phyloP scores from a whole-genome alignment of 2,888 invertebrate species.

The Athripsodes cinereus region DNA sequence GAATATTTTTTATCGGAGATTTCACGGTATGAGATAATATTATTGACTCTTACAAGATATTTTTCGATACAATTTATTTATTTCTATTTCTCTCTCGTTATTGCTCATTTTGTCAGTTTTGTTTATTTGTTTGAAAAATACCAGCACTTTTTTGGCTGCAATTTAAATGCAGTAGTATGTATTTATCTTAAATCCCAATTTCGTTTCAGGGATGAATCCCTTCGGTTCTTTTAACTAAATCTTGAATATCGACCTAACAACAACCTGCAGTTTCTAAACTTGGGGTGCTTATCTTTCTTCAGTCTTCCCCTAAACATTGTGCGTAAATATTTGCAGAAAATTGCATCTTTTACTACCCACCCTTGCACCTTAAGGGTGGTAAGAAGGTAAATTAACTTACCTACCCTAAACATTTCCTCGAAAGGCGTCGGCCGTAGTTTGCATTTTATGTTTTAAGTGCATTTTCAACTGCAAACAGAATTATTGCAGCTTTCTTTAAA shows the following conservation, averaged over 20 bases:
- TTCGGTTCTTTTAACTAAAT: slow-evolving; percentile 5
- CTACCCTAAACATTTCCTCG: neutral
- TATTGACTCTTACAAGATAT: no score
- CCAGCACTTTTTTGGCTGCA: neutral
- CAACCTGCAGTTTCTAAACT: slow-evolving; percentile 2
- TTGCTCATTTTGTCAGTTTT: no score
- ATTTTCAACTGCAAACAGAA: neutral
- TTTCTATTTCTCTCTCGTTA: no score
- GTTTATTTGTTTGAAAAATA: no score
- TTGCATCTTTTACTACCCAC: slow-evolving; percentile 14
- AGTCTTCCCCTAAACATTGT: slow-evolving; percentile 12
- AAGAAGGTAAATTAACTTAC: slow-evolving; percentile 6
- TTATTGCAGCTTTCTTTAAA: neutral
- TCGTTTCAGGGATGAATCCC: slow-evolving; percentile 11
- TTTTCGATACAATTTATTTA: no score
- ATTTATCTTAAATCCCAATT: neutral
- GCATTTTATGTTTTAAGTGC: neutral
- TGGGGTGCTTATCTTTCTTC: slow-evolving; percentile 9
- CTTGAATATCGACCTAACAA: slow-evolving; percentile 12
- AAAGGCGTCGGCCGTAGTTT: neutral
- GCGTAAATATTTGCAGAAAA: slow-evolving; percentile 22
- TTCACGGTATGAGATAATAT: no score
- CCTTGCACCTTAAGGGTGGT: slow-evolving; percentile 12
- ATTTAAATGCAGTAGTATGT: neutral
- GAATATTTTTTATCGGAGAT: no score